Base-by-base conservation (phyloP, 1,140 invertebrate genomes). In the Dicyema japonicum region DNA sequence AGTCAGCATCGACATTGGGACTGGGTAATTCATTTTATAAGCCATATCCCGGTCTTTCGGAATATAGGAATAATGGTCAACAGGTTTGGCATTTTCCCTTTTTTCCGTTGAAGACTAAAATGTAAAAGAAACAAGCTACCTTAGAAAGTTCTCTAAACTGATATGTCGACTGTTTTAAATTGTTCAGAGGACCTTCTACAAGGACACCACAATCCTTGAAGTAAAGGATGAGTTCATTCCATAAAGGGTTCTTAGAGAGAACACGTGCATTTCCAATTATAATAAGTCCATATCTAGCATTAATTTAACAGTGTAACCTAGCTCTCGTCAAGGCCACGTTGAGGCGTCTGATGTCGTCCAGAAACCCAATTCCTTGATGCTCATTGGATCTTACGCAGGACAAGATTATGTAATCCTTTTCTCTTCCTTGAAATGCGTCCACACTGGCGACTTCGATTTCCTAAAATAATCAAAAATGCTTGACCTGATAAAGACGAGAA, bases 221-320 rank as follows among this genome's bases (percentile, higher is more conserved):
- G 41, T 85, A 88, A 19, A 70, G 75, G 13, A 99, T 54, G 31
- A 99, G 52, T 43, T 97, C 78, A 47, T 97, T 90, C 85, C 88
- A 97, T 0, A 97, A 53, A 1, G 75, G 72, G 56, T 97, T 82
- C 49, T 88, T 90, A 1, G 80, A 76, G 0, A 97, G 55, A 5
- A 97, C 78, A 54, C 92, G 94, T 0, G 88, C 82, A 54, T 97
- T 97, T 23, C 88, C 88, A 27, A 97, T 75, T 35, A 97, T 78
- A 23, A 99, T 90, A 14, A 94, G 68, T 9, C 88, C 88, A 22
- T 33, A 29, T 22, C 22, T 33, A 27, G 7, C 26, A 27, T 17
- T 9, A 24, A 24, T 24, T 6, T 6, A 15, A 18, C 7, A 28
- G 6, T 7, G 31, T 34, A 75, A 94, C 42, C 78, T 88, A 2